These are phyloP conservation scores for Chelon labrosus DNA, from an alignment of 2,797 vertebrate species.

Conservation along the genomic window DNA sequence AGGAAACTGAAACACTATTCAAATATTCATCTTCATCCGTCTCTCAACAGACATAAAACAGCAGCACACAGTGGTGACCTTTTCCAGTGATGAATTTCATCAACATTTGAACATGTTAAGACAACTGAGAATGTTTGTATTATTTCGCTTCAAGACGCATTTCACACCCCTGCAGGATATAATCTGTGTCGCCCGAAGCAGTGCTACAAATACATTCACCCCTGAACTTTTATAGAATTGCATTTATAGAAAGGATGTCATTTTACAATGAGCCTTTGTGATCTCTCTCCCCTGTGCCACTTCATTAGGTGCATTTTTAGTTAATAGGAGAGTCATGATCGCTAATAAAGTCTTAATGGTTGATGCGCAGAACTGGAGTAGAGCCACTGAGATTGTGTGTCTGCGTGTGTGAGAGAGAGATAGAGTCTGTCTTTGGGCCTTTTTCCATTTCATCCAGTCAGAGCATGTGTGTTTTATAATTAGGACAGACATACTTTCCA, in stretches of 20 bases:
- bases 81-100: slow-evolving; percentile 39
- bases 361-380: slow-evolving; percentile 25
- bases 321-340: slow-evolving; percentile 47
- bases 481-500: slow-evolving; percentile 60
- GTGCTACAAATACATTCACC: neutral
- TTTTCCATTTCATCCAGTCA: slow-evolving; percentile 38
- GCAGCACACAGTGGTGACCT: slow-evolving; percentile 37
- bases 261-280: slow-evolving; percentile 17
- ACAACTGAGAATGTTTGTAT: neutral
- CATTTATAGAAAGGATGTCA: neutral
- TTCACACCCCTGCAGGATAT: neutral
- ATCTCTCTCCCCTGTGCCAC: slow-evolving; percentile 6
- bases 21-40: slow-evolving; percentile 30
- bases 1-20: slow-evolving; percentile 17
- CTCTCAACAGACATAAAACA: slow-evolving; percentile 28
- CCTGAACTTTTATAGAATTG: neutral
- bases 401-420: slow-evolving; percentile 18
- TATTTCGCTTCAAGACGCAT: neutral
- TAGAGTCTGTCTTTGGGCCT: slow-evolving; percentile 13
- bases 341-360: slow-evolving; percentile 35
- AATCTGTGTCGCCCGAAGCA: no score
- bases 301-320: slow-evolving; percentile 36
- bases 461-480: slow-evolving; percentile 59
- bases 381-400: slow-evolving; percentile 28
- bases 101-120: slow-evolving; percentile 20